Conservation (phyloP, 1,140 invertebrate genomes). For the Colletes gigas region DNA sequence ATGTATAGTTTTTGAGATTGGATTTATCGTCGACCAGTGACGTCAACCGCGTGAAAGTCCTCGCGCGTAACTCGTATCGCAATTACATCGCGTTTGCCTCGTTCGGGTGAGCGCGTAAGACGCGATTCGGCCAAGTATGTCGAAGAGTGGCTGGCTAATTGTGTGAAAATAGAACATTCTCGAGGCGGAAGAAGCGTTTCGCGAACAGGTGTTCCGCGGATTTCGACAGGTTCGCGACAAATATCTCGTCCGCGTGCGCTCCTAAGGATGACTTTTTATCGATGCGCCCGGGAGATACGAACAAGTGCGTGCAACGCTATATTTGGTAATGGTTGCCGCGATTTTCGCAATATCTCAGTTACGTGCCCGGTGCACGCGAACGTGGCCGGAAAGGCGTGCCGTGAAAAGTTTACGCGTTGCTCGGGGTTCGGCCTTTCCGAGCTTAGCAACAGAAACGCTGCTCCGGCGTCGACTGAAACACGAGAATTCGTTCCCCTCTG, state of each 20-base stretch:
- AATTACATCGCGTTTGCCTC: slow-evolving; percentile 17
- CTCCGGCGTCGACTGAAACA: slow-evolving; percentile 56
- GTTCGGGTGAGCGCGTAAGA: background rate
- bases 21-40: background rate
- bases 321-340: slow-evolving; percentile 49
- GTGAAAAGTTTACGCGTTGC: slow-evolving; percentile 29
- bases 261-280: too few species aligned
- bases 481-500: slow-evolving; percentile 60
- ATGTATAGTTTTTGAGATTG: too few species aligned
- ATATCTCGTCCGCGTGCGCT: too few species aligned
- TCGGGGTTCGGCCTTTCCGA: slow-evolving; percentile 15
- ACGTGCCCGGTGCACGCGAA: slow-evolving; percentile 21
- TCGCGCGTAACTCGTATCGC: slow-evolving; percentile 19
- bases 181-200: background rate
- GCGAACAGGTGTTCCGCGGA: background rate
- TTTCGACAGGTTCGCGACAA: background rate
- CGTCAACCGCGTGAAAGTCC: slow-evolving; percentile 40
- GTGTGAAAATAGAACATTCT: too few species aligned
- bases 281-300: slow-evolving; percentile 12
- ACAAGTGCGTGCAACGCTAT: slow-evolving; percentile 25
- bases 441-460: slow-evolving; percentile 56
- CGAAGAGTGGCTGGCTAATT: background rate
- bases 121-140: background rate
- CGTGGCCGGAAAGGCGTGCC: slow-evolving; percentile 36
- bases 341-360: slow-evolving; percentile 49